Conservation (phyloP, 2,888 invertebrate species). For the Dryobotodes eremita region DNA sequence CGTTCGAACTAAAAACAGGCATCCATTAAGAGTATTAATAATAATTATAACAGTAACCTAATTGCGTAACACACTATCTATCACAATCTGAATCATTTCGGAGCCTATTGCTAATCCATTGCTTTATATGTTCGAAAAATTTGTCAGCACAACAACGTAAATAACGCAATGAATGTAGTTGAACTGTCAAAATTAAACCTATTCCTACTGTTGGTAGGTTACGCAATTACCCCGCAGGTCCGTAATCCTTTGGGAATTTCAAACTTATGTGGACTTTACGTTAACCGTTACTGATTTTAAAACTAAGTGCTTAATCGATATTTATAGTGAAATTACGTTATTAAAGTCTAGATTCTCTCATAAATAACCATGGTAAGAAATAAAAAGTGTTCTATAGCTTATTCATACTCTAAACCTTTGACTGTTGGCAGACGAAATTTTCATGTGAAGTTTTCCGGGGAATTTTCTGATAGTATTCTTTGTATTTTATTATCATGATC, state of each 20-base stretch:
- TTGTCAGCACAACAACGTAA: no score
- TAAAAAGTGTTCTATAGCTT: constrained; percentile 4
- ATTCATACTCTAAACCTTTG: constrained; percentile 15
- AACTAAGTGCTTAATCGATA: not conserved
- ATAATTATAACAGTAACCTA: no score
- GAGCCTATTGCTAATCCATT: no score
- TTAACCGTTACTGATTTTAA: not conserved
- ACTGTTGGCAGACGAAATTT: constrained; percentile 4
- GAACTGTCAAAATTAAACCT: no score
- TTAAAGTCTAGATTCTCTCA: not conserved
- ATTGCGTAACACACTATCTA: no score
- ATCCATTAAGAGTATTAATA: no score
- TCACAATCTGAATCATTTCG: no score
- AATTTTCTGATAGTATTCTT: constrained; percentile 28
- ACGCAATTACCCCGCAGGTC: no score
- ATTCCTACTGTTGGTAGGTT: no score
- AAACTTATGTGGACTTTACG: not conserved
- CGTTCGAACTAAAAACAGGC: no score
- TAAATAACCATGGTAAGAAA: not conserved
- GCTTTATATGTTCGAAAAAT: no score
- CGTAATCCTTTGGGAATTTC: not conserved
- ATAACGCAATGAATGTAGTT: no score
- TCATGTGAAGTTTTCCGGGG: constrained; percentile 3
- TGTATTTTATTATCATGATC: constrained; percentile 30
- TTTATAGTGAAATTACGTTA: not conserved